Conservation (phyloP, 2,113 vertebrate genomes). For the Phrynosoma platyrhinos region DNA sequence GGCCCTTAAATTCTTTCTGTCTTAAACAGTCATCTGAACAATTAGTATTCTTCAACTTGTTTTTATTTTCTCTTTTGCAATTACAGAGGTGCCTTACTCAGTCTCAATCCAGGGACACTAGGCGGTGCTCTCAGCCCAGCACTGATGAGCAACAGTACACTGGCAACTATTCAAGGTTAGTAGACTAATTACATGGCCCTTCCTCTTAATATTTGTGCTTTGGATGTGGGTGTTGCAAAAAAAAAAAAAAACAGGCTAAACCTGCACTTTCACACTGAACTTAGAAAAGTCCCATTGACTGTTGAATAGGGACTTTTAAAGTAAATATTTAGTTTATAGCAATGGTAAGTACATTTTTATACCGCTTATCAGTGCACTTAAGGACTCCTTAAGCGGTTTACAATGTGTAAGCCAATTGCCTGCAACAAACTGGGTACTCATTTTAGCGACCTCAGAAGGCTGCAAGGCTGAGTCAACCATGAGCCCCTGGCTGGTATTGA, state of each 20-base stretch:
- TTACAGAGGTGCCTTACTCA: conserved; percentile 94
- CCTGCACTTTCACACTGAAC: neutral
- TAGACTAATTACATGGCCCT: conserved; percentile 30
- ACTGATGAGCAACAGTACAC: conserved; percentile 97
- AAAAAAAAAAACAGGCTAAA: neutral
- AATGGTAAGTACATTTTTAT: no score
- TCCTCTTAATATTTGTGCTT: neutral
- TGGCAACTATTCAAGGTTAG: conserved; percentile 98
- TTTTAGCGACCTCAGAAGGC: no score
- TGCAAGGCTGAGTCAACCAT: no score
- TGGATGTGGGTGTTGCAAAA: no score
- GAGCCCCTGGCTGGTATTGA: no score
- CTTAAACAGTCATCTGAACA: neutral
- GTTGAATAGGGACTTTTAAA: neutral
- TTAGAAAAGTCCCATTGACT: neutral
- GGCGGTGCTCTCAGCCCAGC: conserved; percentile 92
- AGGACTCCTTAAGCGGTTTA: no score
- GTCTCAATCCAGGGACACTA: conserved; percentile 91
- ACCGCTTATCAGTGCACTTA: no score
- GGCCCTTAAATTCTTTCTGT: neutral
- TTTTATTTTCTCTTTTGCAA: conserved; percentile 52
- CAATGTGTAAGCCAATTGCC: no score
- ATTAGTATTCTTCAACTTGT: conserved; percentile 45
- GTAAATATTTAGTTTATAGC: neutral
- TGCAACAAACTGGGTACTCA: no score